Evolutionary conservation across 2,113 vertebrate species (phyloP).

Genomic region (Crotophaga sulcirostris): DNA sequence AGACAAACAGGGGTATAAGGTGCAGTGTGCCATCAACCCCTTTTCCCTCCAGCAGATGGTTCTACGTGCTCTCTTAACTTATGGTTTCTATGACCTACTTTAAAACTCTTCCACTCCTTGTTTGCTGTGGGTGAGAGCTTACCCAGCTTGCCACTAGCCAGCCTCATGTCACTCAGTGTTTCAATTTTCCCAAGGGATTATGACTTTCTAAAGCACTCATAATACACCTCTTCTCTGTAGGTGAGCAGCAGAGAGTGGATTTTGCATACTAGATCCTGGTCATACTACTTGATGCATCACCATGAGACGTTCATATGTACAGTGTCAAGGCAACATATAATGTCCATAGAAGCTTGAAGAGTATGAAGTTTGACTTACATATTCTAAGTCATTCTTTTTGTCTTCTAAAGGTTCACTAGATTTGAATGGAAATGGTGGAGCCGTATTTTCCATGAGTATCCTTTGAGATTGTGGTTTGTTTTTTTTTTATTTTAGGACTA

Average conservation of each 20-base stretch:
- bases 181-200: background rate
- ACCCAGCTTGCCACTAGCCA: background rate
- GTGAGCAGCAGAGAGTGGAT: background rate
- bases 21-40: rapidly evolving
- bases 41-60: background rate
- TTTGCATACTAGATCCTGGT: background rate
- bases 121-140: background rate
- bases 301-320: rapidly evolving
- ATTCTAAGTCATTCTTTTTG: background rate
- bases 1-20: background rate
- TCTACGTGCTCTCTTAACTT: background rate
- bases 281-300: background rate
- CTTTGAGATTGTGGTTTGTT: background rate
- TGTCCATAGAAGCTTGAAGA: background rate
- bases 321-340: background rate
- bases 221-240: background rate
- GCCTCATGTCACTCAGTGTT: rapidly evolving
- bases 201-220: background rate
- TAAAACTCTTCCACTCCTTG: background rate
- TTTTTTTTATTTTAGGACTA: background rate
- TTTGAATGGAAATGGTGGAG: slow-evolving; percentile 12
- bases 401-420: background rate
- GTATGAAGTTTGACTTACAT: background rate
- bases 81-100: background rate
- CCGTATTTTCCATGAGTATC: background rate